Base-by-base conservation (phyloP, 1,140 invertebrate species). In the Drosophila simulans region DNA sequence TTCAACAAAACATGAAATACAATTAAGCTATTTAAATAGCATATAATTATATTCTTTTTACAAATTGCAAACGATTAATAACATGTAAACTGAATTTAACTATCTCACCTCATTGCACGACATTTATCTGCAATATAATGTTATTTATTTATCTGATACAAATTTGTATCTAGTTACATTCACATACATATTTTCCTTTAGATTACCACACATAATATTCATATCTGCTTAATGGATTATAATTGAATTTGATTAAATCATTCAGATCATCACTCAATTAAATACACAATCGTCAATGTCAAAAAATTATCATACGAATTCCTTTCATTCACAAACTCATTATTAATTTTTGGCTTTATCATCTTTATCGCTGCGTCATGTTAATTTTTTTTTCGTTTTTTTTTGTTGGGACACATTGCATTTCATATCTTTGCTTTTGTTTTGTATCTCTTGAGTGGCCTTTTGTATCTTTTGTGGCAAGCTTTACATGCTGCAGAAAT, bases 381-480 rank as follows among this genome's bases (percentile, higher is more conserved):
- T 39, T 39, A 5, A 3, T 39, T 37, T 31, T 25, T 13, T 7
- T 37, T 17, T 0, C 20, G 20, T 22, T 10, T 22, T 52, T 34
- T 31, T 51, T 40, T 42, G 17, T 17, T 65, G 34, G 22, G 34
- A 40, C 57, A 49, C 63, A 63, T 49, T 68, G 64, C 64, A 68
- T 15, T 64, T 68, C 25, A 68, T 43, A 68, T 73, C 37, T 58
- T 59, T 35, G 34, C 48, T 42, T 71, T 71, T 52, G 54, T 52
- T 73, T 70, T 71, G 43, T 73, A 69, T 57, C 40, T 71, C 35
- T 71, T 22, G 45, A 46, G 35, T 60, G 8, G 5, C 15, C 25
- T 56, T 68, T 48, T 73, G 68, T 63, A 56, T 74, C 69, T 73
- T 74, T 72, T 72, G 53, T 72, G 69, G 65, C 42, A 73, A 72